Evolutionary conservation across 2,113 vertebrate species (phyloP).

Genomic region (Plectropomus leopardus): DNA sequence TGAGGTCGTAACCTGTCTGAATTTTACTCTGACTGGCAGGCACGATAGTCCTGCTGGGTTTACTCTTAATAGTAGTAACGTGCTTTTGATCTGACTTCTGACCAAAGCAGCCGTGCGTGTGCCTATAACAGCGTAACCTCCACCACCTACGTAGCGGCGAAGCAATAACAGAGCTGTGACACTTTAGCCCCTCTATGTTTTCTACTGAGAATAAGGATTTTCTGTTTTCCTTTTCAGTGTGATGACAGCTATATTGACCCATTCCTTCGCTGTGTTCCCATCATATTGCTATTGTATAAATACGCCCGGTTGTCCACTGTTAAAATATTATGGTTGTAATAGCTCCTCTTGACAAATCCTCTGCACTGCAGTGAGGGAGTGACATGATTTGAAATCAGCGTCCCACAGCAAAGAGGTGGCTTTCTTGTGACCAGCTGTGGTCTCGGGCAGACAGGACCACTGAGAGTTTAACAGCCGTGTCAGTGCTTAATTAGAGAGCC

Average conservation of each 20-base stretch:
- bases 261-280: constrained; percentile 4
- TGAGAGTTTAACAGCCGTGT: constrained; percentile 57
- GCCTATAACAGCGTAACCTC: constrained; percentile 45
- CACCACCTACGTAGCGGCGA: constrained; percentile 37
- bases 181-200: constrained; percentile 22
- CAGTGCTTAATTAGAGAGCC: constrained; percentile 65
- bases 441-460: constrained; percentile 19
- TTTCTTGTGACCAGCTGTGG: constrained; percentile 47
- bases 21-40: constrained; percentile 56
- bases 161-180: constrained; percentile 57
- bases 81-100: constrained; percentile 57
- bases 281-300: constrained; percentile 42
- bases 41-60: constrained; percentile 27
- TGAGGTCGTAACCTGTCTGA: constrained; percentile 55
- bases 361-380: background rate
- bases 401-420: background rate
- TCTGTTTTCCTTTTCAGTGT: constrained; percentile 26
- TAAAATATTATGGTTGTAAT: constrained; percentile 28
- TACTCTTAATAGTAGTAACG: constrained; percentile 35
- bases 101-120: constrained; percentile 10
- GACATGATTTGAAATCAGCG: constrained; percentile 1
- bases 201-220: constrained; percentile 25
- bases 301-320: constrained; percentile 6
- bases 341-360: constrained; percentile 31
- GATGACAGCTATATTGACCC: constrained; percentile 45